Evolutionary conservation across 2,888 invertebrate genomes (phyloP), one percentile per base, ranked within the genome.

Genomic region (Mellilla xanthometata): DNA sequence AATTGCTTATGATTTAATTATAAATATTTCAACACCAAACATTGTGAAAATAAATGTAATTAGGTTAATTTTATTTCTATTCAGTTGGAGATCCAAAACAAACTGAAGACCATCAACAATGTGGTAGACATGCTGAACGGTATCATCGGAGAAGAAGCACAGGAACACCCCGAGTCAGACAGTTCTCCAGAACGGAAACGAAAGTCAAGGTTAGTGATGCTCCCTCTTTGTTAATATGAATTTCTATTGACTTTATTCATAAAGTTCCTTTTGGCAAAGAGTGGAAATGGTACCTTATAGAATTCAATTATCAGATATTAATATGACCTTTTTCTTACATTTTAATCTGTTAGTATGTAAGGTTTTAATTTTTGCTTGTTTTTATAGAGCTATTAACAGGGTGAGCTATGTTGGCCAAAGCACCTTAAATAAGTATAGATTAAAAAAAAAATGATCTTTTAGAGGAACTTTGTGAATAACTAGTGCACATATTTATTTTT

Each of bases 81-180:
- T 57, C 90, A 95, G 95, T 91, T 93, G 75, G 95, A 95, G 90
- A 93, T 95, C 62, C 93, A 93, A 78, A 93, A 93, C 72, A 94
- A 95, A 86, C 85, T 94, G 86, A 94, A 94, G 82, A 95, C 96
- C 0, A 95, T 96, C 74, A 93, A 94, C 81, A 95, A 95, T 78
- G 96, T 96, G 12, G 95, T 97, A 67, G 96, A 96, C 70, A 96
- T 96, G 95, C 90, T 97, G 64, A 94, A 94, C 49, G 94, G 94
- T 23, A 95, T 96, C 69, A 95, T 96, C 65, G 95, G 95, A 0
- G 95, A 95, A 62, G 94, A 93, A 58, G 84, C 78, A 1, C 66
- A 62, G 2, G 78, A 80, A 26, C 34, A 62, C 2, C 57, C 24
- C 1, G 76, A 75, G 1, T 60, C 67, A 0, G 83, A 81, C 1